These are phyloP conservation scores for Stenolophus ochropezus DNA, from an alignment of 2,888 invertebrate species.

Conservation along the genomic window DNA sequence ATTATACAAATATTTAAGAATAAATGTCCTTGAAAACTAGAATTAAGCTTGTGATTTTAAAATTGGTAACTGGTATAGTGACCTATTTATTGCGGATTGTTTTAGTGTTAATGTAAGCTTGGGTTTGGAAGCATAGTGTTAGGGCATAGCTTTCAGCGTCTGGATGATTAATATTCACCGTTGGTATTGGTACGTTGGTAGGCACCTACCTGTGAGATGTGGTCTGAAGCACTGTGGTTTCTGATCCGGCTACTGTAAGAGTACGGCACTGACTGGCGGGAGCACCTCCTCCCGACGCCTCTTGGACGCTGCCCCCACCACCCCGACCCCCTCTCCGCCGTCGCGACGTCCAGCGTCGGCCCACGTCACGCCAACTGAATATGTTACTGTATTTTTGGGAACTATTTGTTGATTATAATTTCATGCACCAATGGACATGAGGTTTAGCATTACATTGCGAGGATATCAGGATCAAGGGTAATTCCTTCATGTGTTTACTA, in stretches of 20 bases:
- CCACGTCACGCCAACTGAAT: slow-evolving; percentile 64
- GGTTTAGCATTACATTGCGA: slow-evolving; percentile 17
- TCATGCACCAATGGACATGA: slow-evolving; percentile 15
- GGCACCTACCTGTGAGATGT: slow-evolving; percentile 54
- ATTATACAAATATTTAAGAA: too few species aligned
- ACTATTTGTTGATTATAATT: slow-evolving; percentile 38
- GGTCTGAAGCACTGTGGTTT: slow-evolving; percentile 57
- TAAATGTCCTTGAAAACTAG: too few species aligned
- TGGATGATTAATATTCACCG: neutral
- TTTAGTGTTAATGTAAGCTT: too few species aligned
- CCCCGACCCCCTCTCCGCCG: slow-evolving; percentile 64
- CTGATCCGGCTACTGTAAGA: slow-evolving; percentile 70
- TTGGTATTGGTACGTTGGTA: neutral
- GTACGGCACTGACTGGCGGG: slow-evolving; percentile 72
- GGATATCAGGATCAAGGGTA: slow-evolving; percentile 8
- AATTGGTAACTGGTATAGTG: too few species aligned
- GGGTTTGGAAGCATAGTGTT: neutral
- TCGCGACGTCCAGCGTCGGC: slow-evolving; percentile 62
- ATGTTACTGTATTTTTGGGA: slow-evolving; percentile 19
- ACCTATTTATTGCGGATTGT: too few species aligned
- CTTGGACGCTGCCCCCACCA: slow-evolving; percentile 59
- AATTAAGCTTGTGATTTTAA: too few species aligned
- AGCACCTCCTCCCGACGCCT: slow-evolving; percentile 67
- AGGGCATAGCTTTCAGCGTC: neutral
- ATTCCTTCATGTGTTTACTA: neutral